Conservation (phyloP, 2,888 invertebrate species). For the Acanthosepion esculentum region DNA sequence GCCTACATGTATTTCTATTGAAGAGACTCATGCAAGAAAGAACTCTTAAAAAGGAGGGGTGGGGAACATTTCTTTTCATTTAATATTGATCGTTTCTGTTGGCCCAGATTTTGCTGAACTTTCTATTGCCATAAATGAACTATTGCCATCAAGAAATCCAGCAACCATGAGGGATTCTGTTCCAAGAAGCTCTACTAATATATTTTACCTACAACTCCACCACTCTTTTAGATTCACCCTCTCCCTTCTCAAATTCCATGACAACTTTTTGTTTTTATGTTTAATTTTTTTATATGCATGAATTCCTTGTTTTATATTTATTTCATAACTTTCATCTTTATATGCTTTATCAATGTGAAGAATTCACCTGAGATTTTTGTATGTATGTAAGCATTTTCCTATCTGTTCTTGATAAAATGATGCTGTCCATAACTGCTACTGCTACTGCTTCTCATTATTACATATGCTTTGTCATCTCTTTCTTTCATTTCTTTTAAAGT, state of each 20-base stretch:
- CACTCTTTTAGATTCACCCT: not conserved
- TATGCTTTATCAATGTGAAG: too few species aligned
- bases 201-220: not conserved
- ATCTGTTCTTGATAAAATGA: too few species aligned
- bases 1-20: not conserved
- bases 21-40: not conserved
- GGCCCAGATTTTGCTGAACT: not conserved
- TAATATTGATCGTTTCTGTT: slow-evolving; percentile 1
- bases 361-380: too few species aligned
- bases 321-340: not conserved
- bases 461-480: too few species aligned
- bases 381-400: too few species aligned
- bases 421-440: too few species aligned
- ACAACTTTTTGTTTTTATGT: not conserved
- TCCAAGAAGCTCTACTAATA: not conserved
- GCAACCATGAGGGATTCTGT: not conserved
- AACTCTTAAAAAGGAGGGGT: too few species aligned
- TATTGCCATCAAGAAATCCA: not conserved
- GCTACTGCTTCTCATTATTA: too few species aligned
- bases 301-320: not conserved
- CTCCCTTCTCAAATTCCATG: not conserved
- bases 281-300: not conserved
- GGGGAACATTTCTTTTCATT: not conserved
- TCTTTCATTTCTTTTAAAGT: too few species aligned
- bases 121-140: slow-evolving; percentile 18